phyloP scores from a whole-genome alignment of 2,797 vertebrate genomes.

The Gobio occitaniae region DNA sequence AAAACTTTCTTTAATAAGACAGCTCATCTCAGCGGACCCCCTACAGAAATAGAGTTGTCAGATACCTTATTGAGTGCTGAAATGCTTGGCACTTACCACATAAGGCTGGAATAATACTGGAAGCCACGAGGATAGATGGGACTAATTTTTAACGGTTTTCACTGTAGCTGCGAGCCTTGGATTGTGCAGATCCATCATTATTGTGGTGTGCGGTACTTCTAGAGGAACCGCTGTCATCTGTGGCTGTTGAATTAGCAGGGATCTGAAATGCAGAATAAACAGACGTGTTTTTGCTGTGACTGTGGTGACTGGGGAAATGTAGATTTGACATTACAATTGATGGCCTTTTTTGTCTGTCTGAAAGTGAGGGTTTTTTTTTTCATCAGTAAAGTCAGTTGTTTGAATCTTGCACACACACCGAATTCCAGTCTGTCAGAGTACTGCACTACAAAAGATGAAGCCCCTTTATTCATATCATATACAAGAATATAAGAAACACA shows the following conservation, averaged over 20 bases:
- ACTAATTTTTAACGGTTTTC: slow-evolving; percentile 67
- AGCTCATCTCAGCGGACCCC: slow-evolving; percentile 55
- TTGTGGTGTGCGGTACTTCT: slow-evolving; percentile 9
- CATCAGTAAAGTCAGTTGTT: slow-evolving; percentile 22
- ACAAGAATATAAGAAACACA: neutral
- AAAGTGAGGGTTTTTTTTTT: neutral
- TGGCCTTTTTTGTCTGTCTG: slow-evolving; percentile 11
- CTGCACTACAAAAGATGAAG: neutral
- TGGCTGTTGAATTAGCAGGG: slow-evolving; percentile 31
- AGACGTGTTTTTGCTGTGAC: slow-evolving; percentile 31
- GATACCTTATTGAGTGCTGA: slow-evolving; percentile 68
- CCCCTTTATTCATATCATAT: slow-evolving; percentile 1
- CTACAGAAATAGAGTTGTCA: slow-evolving; percentile 67
- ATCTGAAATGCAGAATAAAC: slow-evolving; percentile 43
- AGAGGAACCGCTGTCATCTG: slow-evolving; percentile 2
- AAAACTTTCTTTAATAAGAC: slow-evolving; percentile 63
- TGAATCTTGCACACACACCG: slow-evolving; percentile 8
- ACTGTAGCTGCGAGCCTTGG: slow-evolving; percentile 58
- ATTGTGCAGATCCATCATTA: slow-evolving; percentile 66
- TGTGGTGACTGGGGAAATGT: slow-evolving; percentile 19
- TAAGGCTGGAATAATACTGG: slow-evolving; percentile 54
- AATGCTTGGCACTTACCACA: slow-evolving; percentile 54
- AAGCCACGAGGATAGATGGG: slow-evolving; percentile 70
- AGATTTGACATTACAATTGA: slow-evolving; percentile 37
- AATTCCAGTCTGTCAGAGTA: slow-evolving; percentile 1